Base-by-base conservation (phyloP, 2,113 vertebrate genomes). In the Lynx canadensis region DNA sequence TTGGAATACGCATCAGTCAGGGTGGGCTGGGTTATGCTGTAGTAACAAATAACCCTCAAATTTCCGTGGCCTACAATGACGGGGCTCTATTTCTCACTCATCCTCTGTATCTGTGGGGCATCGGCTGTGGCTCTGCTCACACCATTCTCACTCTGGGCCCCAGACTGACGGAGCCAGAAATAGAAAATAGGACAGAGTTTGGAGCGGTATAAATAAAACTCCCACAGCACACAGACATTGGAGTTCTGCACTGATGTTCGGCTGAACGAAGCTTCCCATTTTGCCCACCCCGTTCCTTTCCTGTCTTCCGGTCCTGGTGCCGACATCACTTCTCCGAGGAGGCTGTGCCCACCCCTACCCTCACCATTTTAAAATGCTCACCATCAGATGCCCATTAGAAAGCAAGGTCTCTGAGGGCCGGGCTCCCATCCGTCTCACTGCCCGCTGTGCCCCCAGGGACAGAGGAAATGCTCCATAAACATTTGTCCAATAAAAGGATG, bases 181-280 rank as follows among this genome's bases (percentile, higher is more conserved):
- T 3, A 79, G 88, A 79, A 87, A 68, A 1, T 0, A 18, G 60
- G 19, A n/a, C 33, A 19, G 15, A 21, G 15, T 52, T 25, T 36
- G 12, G 31, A 15, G 6, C 21, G 48, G 63, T 16, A 36, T 7
- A 36, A 5, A 48, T 21, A 48, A 38, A 50, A 71, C 2, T 11
- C 29, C 38, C 33, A 13, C 10, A 31, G 16, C 11, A 55, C 50
- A 36, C 0, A 5, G 76, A 18, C 41, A 7, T 0, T 0, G 52
- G 66, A 9, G 15, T 19, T 71, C 5, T 16, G 45, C 82, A 10
- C 73, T 4, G 38, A 31, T 36, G 12, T 36, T 33, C 19, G 19
- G 11, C 25, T 19, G 52, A 81, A 21, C 14, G 11, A 10, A 18
- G 33, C 82, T 50, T 69, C n/a, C 6, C 2, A 21, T 55, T 52